Conservation (phyloP, 1,140 invertebrate genomes). For the Phenacoccus solenopsis region DNA sequence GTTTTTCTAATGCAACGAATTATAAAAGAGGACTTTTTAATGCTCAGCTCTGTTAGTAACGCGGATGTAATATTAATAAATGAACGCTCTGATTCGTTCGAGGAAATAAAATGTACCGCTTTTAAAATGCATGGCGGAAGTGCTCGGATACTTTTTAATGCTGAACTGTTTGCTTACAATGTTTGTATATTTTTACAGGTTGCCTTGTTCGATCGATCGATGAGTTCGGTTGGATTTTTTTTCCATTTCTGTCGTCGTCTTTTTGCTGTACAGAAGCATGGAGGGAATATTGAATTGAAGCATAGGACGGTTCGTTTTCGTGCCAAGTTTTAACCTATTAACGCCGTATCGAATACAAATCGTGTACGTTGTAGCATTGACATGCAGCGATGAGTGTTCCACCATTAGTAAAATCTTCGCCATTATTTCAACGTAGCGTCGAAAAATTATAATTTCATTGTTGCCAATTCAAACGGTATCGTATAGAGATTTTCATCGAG, state of each 20-base stretch:
- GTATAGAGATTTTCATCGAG: no score
- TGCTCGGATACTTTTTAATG: neutral
- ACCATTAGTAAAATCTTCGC: no score
- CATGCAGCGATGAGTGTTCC: neutral
- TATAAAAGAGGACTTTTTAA: neutral
- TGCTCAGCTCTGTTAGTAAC: neutral
- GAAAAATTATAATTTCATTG: no score
- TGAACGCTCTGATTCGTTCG: neutral
- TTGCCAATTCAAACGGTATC: no score
- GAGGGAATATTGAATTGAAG: neutral
- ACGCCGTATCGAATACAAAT: neutral
- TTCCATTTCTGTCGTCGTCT: no score
- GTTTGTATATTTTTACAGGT: neutral
- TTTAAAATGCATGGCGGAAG: neutral
- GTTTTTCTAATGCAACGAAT: neutral
- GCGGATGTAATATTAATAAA: neutral
- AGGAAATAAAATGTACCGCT: neutral
- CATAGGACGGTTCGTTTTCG: neutral
- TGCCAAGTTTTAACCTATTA: neutral
- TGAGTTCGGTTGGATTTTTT: neutral
- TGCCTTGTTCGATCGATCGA: neutral
- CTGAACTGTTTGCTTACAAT: neutral
- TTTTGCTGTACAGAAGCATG: neutral
- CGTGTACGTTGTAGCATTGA: neutral
- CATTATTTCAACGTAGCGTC: no score